These are phyloP conservation scores for Forbesichthys agassizii DNA, from an alignment of 2,113 vertebrate species.

Conservation along the genomic window DNA sequence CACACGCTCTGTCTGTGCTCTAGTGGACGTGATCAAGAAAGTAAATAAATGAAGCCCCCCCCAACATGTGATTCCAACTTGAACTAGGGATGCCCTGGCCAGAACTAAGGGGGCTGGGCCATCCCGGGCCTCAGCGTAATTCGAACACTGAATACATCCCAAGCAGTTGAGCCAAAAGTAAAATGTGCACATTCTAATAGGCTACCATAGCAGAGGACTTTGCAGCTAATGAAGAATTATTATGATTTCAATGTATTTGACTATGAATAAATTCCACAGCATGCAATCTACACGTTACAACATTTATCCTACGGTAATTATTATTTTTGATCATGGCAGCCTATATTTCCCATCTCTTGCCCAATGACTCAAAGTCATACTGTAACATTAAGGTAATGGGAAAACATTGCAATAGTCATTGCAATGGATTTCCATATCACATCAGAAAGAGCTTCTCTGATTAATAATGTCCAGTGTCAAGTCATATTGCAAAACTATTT, in stretches of 20 bases:
- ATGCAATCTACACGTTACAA: not conserved
- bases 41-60: too few relatives aligned
- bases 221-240: conserved; percentile 27
- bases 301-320: not conserved
- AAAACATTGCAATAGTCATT: conserved; percentile 33
- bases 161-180: not conserved
- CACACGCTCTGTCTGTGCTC: too few relatives aligned
- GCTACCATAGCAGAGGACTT: conserved; percentile 1
- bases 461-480: conserved; percentile 20
- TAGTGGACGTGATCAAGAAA: too few relatives aligned
- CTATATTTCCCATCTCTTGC: conserved; percentile 22
- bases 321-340: not conserved
- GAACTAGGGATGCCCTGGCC: too few relatives aligned
- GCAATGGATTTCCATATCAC: conserved; percentile 42
- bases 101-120: too few relatives aligned
- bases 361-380: conserved; percentile 24
- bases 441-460: conserved; percentile 38
- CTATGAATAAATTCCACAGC: not conserved
- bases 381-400: conserved; percentile 62
- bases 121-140: too few relatives aligned
- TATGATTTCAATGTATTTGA: conserved; percentile 4
- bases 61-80: too few relatives aligned
- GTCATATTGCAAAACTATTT: conserved; percentile 6
- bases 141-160: too few relatives aligned
- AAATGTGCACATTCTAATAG: conserved; percentile 5